Evolutionary conservation across 2,888 invertebrate species (phyloP).

Genomic region (Apomyelois bistriatella): DNA sequence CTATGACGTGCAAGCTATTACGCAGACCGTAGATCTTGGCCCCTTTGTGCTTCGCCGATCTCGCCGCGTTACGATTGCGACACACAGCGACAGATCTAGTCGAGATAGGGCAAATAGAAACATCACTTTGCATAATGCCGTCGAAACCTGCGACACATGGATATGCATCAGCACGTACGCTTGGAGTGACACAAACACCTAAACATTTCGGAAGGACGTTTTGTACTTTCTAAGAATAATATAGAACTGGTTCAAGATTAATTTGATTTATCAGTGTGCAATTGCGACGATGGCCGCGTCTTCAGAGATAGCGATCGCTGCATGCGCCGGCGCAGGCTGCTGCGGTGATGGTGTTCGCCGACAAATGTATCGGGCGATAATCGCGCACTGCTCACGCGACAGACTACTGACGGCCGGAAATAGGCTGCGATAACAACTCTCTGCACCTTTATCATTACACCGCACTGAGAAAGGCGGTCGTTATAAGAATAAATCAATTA

Average conservation of each 20-base stretch:
- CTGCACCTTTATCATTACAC: constrained; percentile 65
- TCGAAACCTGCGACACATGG: constrained; percentile 51
- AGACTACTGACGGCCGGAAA: constrained; percentile 74
- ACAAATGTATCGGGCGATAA: constrained; percentile 76
- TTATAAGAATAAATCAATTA: constrained; percentile 73
- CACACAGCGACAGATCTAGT: constrained; percentile 71
- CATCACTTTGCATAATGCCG: constrained; percentile 72
- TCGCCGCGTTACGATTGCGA: constrained; percentile 70
- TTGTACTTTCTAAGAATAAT: constrained; percentile 31
- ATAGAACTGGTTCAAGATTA: constrained; percentile 46
- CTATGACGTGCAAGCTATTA: constrained; percentile 72
- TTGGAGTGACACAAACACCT: constrained; percentile 57
- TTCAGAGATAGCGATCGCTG: constrained; percentile 57
- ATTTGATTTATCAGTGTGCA: constrained; percentile 66
- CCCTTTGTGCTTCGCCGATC: constrained; percentile 73
- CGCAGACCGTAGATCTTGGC: constrained; percentile 67
- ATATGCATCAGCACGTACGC: constrained; percentile 56
- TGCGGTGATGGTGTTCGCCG: constrained; percentile 58
- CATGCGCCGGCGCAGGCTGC: constrained; percentile 44
- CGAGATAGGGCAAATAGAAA: constrained; percentile 74
- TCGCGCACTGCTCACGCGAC: constrained; percentile 59
- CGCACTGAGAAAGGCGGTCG: constrained; percentile 70
- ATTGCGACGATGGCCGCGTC: constrained; percentile 58
- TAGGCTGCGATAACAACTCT: constrained; percentile 75
- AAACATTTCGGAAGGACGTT: constrained; percentile 35